A percentile compares a stretch with the other conserved stretches of the same genome.
Evolutionary conservation across 2,113 vertebrate genomes (phyloP).

Genomic region (Typhlomys cinereus): DNA sequence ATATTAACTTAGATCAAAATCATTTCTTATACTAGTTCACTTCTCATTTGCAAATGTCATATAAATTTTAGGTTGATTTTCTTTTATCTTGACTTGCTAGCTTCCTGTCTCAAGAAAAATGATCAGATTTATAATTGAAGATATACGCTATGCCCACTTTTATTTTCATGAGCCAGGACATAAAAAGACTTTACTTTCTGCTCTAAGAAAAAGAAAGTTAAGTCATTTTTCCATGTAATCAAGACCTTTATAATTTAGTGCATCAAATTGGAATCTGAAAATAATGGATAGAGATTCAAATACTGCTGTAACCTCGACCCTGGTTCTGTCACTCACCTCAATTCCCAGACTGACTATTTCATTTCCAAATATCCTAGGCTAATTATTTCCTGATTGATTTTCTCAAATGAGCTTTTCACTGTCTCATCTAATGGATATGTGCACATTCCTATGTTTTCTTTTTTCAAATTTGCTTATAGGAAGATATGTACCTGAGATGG

Average conservation of each 20-base stretch:
- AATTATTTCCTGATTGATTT: constrained; percentile 76
- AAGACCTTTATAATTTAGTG: neutral
- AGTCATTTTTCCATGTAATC: neutral
- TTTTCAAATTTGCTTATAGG: constrained; percentile 37
- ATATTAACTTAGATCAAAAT: neutral
- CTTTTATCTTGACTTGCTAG: constrained; percentile 10
- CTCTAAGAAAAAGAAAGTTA: constrained; percentile 5
- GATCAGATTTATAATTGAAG: constrained; percentile 19
- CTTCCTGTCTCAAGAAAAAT: neutral
- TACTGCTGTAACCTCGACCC: constrained; percentile 30
- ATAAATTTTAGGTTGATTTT: constrained; percentile 24
- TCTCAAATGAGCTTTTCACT: constrained; percentile 65
- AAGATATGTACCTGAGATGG: constrained; percentile 3
- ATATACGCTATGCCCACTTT: neutral
- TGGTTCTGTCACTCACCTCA: constrained; percentile 15
- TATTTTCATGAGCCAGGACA: constrained; percentile 27
- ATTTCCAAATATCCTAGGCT: constrained; percentile 68
- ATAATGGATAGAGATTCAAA: neutral
- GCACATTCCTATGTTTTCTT: constrained; percentile 54
- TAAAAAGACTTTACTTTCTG: neutral
- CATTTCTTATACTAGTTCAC: constrained; percentile 1
- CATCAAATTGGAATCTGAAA: neutral
- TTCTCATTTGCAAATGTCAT: constrained; percentile 40
- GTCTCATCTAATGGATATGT: neutral
- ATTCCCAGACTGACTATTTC: constrained; percentile 59